Conservation (phyloP, 2,797 vertebrate species). For the Sebastes taczanowskii region DNA sequence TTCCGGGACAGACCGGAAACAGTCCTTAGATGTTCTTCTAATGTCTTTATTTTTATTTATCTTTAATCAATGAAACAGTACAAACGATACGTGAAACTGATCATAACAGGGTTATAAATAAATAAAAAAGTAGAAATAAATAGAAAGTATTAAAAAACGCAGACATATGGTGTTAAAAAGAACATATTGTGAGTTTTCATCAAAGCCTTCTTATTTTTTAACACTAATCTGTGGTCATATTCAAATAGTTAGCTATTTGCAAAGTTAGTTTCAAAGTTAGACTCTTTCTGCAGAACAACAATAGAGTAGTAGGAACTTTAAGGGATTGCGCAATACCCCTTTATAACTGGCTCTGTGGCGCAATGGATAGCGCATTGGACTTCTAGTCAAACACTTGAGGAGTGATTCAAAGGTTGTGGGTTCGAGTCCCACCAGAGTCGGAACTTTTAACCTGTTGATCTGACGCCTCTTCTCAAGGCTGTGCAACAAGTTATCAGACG, state of each 20-base stretch:
- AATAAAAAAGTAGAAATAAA: no score
- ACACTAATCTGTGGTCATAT: not conserved
- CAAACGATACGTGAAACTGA: not conserved
- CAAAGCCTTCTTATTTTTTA: not conserved
- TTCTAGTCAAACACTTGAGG: slow-evolving; percentile 83
- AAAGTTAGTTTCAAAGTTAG: no score
- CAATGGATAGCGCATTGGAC: slow-evolving; percentile 99
- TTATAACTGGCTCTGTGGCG: slow-evolving; percentile 93
- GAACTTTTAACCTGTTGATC: not conserved
- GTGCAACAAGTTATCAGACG: no score
- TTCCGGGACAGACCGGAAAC: slow-evolving; percentile 68
- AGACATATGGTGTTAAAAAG: no score
- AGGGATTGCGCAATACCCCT: fast-evolving
- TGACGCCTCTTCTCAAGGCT: fast-evolving
- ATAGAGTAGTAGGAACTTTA: no score
- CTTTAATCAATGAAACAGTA: not conserved
- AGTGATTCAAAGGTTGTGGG: slow-evolving; percentile 77
- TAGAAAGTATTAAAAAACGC: not conserved
- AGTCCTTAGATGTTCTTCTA: not conserved
- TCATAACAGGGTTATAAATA: no score
- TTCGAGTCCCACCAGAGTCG: slow-evolving; percentile 73
- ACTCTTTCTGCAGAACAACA: no score
- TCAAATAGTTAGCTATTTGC: not conserved
- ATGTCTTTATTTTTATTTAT: not conserved
- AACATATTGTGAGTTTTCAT: not conserved